These are phyloP conservation scores for Campylomormyrus numenius DNA, from an alignment of 2,113 vertebrate species.

Conservation along the genomic window DNA sequence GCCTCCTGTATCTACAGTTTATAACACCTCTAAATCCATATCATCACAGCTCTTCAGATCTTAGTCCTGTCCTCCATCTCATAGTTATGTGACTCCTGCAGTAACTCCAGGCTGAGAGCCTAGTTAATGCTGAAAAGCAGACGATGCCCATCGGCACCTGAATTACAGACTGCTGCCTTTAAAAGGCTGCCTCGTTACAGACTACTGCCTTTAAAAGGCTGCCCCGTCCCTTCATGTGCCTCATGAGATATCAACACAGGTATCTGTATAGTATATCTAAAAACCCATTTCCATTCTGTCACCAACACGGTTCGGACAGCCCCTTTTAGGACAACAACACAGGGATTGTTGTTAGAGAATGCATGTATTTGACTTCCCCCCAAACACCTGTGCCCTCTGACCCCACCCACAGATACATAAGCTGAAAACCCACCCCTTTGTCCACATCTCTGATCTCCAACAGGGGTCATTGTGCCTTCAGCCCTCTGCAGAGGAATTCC, in stretches of 20 bases:
- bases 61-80: not conserved
- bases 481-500: not conserved
- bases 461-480: not conserved
- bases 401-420: not conserved
- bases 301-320: not conserved
- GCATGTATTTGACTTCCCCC: not conserved
- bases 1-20: not conserved
- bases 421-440: not conserved
- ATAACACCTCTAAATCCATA: not conserved
- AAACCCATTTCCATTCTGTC: not conserved
- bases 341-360: not conserved
- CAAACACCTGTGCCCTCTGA: not conserved
- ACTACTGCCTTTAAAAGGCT: not conserved
- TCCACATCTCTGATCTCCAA: not conserved
- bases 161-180: not conserved
- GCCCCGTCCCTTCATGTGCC: not conserved
- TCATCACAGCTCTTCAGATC: not conserved
- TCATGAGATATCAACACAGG: not conserved
- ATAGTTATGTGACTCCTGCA: not conserved
- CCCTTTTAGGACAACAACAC: not conserved
- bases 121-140: not conserved
- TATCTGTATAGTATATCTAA: not conserved
- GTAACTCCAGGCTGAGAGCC: not conserved
- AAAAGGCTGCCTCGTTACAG: not conserved
- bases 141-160: not conserved